phyloP scores from a whole-genome alignment of 1,140 invertebrate genomes.

The Lepidurus couesii region DNA sequence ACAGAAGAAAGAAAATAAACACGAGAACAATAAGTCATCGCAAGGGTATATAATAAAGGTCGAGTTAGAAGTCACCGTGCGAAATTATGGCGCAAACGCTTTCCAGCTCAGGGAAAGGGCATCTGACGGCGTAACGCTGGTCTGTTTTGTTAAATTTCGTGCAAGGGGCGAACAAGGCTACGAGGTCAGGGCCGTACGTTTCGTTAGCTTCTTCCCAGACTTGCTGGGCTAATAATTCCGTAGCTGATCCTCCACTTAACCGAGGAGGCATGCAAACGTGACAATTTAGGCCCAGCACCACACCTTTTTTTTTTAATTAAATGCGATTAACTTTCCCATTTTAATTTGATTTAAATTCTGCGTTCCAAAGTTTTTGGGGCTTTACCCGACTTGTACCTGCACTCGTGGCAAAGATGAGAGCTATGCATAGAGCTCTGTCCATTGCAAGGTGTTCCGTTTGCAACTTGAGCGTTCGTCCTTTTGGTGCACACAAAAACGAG shows the following conservation, averaged over 20 bases:
- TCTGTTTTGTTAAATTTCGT: conserved; percentile 19
- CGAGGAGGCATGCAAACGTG: conserved; percentile 5
- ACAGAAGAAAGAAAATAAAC: neutral
- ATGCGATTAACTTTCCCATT: no score
- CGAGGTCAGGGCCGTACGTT: neutral
- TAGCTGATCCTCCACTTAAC: neutral
- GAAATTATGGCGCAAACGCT: conserved; percentile 2
- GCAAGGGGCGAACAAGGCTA: neutral
- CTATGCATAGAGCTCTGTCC: neutral
- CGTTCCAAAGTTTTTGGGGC: neutral
- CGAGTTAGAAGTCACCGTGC: neutral
- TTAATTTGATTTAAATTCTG: neutral
- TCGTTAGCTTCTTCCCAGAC: neutral
- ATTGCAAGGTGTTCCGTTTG: neutral
- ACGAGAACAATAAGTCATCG: no score
- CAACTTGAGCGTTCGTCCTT: neutral
- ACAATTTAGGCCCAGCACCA: conserved; percentile 4
- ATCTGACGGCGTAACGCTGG: neutral
- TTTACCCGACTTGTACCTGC: neutral
- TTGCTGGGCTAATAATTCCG: neutral
- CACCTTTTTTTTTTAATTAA: neutral
- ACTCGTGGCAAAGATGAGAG: neutral
- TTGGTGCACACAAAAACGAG: no score
- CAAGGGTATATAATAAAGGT: no score
- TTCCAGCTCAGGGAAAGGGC: neutral